Base-by-base conservation (phyloP, 1,140 invertebrate species). In the Antheraea pernyi region DNA sequence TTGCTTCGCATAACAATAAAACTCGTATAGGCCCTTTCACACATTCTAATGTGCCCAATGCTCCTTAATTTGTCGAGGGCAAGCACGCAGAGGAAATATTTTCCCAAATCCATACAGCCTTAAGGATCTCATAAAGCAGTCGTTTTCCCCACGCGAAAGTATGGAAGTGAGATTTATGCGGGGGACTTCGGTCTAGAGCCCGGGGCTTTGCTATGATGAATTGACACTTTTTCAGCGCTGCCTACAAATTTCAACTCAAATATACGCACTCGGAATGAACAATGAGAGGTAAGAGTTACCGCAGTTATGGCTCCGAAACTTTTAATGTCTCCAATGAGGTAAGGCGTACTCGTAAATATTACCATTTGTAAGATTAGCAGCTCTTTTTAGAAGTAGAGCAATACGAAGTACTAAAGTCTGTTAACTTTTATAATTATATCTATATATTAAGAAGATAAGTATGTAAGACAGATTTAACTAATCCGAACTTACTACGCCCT, bases 101-200 rank as follows among this genome's bases (percentile, higher is more conserved):
- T 92, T 87, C 83, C 86, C 87, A 92, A 93, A 93, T 93, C 91
- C 92, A 92, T 93, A 93, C 91, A 91, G 91, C 91, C 91, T 93
- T 93, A 92, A 93, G 91, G 89, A 92, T 92, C 91, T 79, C 92
- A 92, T 93, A 93, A 93, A 93, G 85, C 91, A 93, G 88, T 86
- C 89, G 91, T 85, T 86, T 84, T 88, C 89, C 90, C 90, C 83
- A 84, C 91, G 82, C 89, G 82, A 88, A 91, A 92, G 90, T 91
- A 92, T 91, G 85, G 89, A 90, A 93, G 91, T 91, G 86, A 92
- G 91, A 93, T 93, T 93, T 93, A 93, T 93, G 76, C 71, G 78
- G 82, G 87, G 90, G 88, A 92, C 90, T 92, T 80, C 82, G 84
- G 82, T 79, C 83, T 85, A 79, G 78, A 88, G 82, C 88, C 82